Conservation (phyloP, 2,113 vertebrate species). For the Phalacrocorax brasilianus region DNA sequence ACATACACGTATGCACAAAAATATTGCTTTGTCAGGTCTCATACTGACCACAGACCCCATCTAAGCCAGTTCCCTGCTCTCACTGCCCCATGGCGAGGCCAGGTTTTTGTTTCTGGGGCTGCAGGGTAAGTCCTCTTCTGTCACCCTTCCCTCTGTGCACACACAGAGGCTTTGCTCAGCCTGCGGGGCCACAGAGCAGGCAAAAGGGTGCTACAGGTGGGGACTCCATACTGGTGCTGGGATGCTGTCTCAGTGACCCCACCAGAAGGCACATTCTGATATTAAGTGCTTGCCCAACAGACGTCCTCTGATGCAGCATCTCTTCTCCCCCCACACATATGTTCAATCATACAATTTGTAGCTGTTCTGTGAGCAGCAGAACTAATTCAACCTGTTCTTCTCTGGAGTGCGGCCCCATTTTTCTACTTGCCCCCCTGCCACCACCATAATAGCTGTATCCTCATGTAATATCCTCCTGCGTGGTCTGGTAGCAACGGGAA, state of each 20-base stretch:
- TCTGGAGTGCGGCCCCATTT: background rate
- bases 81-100: accelerated
- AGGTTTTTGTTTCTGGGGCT: background rate
- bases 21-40: background rate
- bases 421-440: background rate
- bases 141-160: background rate
- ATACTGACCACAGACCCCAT: background rate
- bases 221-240: background rate
- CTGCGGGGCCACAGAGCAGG: background rate
- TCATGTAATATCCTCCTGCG: background rate
- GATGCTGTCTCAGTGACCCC: background rate
- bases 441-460: background rate
- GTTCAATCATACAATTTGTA: accelerated
- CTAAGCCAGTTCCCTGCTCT: background rate
- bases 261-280: background rate
- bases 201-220: background rate
- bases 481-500: background rate
- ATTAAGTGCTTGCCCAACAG: accelerated
- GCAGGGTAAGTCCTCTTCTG: background rate
- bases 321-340: background rate
- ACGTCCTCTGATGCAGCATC: background rate
- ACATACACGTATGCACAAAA: background rate
- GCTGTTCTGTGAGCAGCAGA: background rate
- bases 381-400: background rate
- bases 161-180: background rate